Percentiles rank a stretch among this genome's conserved stretches.
Conservation (phyloP, 2,113 vertebrate genomes). For the Eleginops maclovinus region DNA sequence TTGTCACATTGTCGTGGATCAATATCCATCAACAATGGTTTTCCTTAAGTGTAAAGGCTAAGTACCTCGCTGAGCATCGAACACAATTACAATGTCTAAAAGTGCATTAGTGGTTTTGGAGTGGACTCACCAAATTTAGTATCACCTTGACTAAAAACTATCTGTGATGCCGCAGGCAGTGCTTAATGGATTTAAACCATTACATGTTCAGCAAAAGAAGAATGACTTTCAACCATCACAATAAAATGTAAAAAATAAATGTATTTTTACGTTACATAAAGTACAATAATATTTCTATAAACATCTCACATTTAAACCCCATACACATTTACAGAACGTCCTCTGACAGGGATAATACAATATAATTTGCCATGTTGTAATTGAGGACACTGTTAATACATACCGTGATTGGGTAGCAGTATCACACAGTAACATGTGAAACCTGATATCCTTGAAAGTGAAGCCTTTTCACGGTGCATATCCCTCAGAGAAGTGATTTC, state of each 20-base stretch:
- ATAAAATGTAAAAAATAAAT: too few relatives aligned
- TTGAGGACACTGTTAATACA: neutral
- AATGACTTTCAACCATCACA: neutral
- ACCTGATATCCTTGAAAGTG: neutral
- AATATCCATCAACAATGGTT: constrained; percentile 68
- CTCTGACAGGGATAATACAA: neutral
- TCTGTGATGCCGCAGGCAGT: neutral
- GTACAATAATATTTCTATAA: neutral
- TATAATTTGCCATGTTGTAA: constrained; percentile 1
- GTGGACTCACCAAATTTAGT: constrained; percentile 59
- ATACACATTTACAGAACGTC: neutral
- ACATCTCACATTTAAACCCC: neutral
- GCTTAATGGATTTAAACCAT: constrained; percentile 39
- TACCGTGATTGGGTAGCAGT: neutral
- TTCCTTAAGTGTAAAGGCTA: constrained; percentile 58
- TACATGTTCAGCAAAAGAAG: neutral
- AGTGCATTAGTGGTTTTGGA: constrained; percentile 71
- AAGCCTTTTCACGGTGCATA: neutral
- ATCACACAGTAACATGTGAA: neutral
- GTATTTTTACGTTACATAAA: neutral
- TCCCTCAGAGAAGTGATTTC: constrained; percentile 2
- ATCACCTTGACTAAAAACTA: constrained; percentile 28
- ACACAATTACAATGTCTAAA: constrained; percentile 47
- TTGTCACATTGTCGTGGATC: constrained; percentile 54
- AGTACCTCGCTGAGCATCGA: constrained; percentile 61